Evolutionary conservation across 64 coral and sea anemone species (phyloP), one percentile per base, ranked within the genome.

Genomic region (Pachyseris speciosa): DNA sequence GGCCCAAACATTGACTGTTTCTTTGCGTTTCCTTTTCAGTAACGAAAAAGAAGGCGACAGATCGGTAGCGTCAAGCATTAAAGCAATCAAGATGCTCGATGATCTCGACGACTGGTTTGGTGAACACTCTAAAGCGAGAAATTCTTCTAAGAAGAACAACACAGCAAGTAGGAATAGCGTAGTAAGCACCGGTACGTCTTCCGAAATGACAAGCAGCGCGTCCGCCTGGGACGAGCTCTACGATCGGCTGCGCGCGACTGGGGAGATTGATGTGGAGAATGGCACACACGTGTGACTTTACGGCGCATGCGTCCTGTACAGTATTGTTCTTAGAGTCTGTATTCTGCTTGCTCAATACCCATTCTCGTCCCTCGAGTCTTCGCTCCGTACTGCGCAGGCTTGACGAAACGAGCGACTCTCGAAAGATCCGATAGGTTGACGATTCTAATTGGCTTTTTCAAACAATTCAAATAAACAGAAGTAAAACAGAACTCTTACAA

Each of bases 31-130:
- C 20, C 64, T 32, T 70, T 40, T 39, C 37, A 93, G 91, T 34
- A 78, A 63, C 32, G 91, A 93, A 22, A 87, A 87, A 52, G n/a
- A 69, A 32, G 86, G 57, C 37, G 91, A 93, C 34, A 61, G 58
- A 32, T 83, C 83, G 40, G 78, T 66, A 78, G n/a, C 63, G 29
- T 79, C 48, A 37, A 93, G 41, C 48, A 70, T 79, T 25, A 86
- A 75, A 63, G 91, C 83, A 28, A 48, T 87, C 34, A 65, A 77
- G 58, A 87, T 67, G 80, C 74, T 93, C 39, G 77, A 89, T 8
- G 90, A 96, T 31, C 52, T 96, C 19, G 94, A 96, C 31, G 94
- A 96, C 39, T 96, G 94, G 94, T 39, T 89, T 32, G 76, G 84
- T 20, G 94, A 96, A 51, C 90, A 93, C 44, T 93, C 90, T 0